Conservation (phyloP, 2,888 invertebrate species). For the Folsomia manolachei region DNA sequence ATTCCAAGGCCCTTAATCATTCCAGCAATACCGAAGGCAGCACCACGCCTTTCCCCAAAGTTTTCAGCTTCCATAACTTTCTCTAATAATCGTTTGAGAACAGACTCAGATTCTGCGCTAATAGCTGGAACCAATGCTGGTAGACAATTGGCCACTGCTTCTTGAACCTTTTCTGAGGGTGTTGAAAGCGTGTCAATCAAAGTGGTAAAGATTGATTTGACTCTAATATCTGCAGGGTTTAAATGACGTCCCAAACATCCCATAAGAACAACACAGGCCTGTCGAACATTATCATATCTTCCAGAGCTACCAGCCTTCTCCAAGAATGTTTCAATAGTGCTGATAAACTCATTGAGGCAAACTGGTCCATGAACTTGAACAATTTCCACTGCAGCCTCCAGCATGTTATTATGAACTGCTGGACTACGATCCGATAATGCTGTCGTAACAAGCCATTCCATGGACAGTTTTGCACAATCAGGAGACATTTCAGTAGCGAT, state of each 20-base stretch:
- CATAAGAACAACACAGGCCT: slow-evolving; percentile 94
- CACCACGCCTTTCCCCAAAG: slow-evolving; percentile 85
- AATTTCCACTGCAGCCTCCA: slow-evolving; percentile 85
- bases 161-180: slow-evolving; percentile 97
- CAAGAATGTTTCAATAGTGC: slow-evolving; percentile 89
- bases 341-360: slow-evolving; percentile 66
- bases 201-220: slow-evolving; percentile 89
- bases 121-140: slow-evolving; percentile 90
- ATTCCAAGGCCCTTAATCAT: slow-evolving; percentile 94
- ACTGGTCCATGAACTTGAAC: slow-evolving; percentile 86
- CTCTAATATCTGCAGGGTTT: slow-evolving; percentile 80
- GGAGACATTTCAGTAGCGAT: slow-evolving; percentile 69
- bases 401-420: slow-evolving; percentile 82
- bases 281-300: slow-evolving; percentile 85
- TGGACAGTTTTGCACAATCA: slow-evolving; percentile 35
- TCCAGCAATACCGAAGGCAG: slow-evolving; percentile 96
- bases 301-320: slow-evolving; percentile 88
- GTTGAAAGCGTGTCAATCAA: slow-evolving; percentile 88
- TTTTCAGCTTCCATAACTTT: slow-evolving; percentile 85
- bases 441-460: slow-evolving; percentile 65
- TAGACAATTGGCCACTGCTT: slow-evolving; percentile 93
- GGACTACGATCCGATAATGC: slow-evolving; percentile 83
- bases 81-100: slow-evolving; percentile 81
- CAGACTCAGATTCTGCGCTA: slow-evolving; percentile 81
- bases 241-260: slow-evolving; percentile 95